These are phyloP conservation scores for Carposina sasakii DNA, from an alignment of 1,140 invertebrate species.

Conservation along the genomic window DNA sequence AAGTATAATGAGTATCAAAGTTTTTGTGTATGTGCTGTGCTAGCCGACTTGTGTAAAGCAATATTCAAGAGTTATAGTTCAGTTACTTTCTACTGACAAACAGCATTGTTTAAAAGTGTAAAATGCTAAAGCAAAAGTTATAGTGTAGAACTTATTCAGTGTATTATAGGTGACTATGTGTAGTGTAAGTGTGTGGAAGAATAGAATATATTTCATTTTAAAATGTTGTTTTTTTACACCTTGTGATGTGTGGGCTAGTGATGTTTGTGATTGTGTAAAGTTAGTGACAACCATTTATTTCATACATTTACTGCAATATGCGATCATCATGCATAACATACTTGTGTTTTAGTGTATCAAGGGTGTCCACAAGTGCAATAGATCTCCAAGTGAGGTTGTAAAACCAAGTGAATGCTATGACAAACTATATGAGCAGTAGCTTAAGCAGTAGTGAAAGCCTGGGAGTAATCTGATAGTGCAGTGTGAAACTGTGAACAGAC, in stretches of 20 bases:
- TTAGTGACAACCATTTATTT: too few species aligned
- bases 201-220: conserved; percentile 59
- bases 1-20: conserved; percentile 23
- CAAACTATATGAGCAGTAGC: too few species aligned
- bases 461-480: too few species aligned
- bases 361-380: too few species aligned
- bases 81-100: conserved; percentile 50
- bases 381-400: too few species aligned
- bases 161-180: conserved; percentile 67
- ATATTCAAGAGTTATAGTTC: conserved; percentile 36
- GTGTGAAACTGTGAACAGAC: too few species aligned
- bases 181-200: conserved; percentile 63
- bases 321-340: too few species aligned
- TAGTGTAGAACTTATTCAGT: conserved; percentile 56
- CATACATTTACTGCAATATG: too few species aligned
- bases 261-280: conserved; percentile 26
- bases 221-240: conserved; percentile 67
- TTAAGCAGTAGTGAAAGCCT: too few species aligned
- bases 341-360: too few species aligned
- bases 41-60: conserved; percentile 48
- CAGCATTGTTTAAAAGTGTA: conserved; percentile 24
- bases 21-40: conserved; percentile 50
- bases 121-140: conserved; percentile 48
- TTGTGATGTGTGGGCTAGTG: conserved; percentile 35
- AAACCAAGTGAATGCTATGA: too few species aligned